A percentile compares a stretch with the other conserved stretches of the same genome.
phyloP scores from a whole-genome alignment of 1,140 invertebrate genomes.

The Papilio polyxenes region DNA sequence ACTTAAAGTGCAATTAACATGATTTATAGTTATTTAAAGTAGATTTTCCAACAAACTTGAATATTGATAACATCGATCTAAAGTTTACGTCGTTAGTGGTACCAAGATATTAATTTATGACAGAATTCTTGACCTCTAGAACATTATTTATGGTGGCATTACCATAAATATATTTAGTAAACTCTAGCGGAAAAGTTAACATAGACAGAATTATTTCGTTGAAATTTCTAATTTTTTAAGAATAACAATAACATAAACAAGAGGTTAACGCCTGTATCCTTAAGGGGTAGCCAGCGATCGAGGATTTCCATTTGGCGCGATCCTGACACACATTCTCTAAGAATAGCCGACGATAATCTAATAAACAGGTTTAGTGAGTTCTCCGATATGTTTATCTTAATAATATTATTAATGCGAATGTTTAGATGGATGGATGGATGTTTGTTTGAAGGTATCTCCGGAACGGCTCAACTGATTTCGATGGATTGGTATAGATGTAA shows the following conservation, averaged over 20 bases:
- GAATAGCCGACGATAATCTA: too few species aligned
- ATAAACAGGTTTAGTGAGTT: too few species aligned
- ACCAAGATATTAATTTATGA: constrained; percentile 9
- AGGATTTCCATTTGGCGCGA: too few species aligned
- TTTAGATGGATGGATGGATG: too few species aligned
- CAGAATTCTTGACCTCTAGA: constrained; percentile 10
- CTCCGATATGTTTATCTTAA: too few species aligned
- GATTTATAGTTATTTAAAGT: constrained; percentile 7
- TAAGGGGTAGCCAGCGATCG: too few species aligned
- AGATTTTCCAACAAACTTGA: background rate
- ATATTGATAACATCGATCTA: constrained; percentile 1
- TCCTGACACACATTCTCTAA: too few species aligned
- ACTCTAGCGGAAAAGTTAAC: background rate
- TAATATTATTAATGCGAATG: too few species aligned
- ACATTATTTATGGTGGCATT: background rate
- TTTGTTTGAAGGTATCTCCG: too few species aligned
- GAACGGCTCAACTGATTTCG: too few species aligned
- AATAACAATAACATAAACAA: background rate
- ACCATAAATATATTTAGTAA: background rate
- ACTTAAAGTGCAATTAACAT: background rate
- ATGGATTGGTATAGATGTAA: too few species aligned
- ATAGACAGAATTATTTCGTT: background rate
- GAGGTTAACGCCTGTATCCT: too few species aligned
- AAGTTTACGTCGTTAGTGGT: constrained; percentile 10
- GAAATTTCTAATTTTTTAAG: background rate